Percentiles rank a stretch among this genome's conserved stretches.
phyloP scores from a whole-genome alignment of 2,113 vertebrate genomes.

The Myiozetetes cayanensis region DNA sequence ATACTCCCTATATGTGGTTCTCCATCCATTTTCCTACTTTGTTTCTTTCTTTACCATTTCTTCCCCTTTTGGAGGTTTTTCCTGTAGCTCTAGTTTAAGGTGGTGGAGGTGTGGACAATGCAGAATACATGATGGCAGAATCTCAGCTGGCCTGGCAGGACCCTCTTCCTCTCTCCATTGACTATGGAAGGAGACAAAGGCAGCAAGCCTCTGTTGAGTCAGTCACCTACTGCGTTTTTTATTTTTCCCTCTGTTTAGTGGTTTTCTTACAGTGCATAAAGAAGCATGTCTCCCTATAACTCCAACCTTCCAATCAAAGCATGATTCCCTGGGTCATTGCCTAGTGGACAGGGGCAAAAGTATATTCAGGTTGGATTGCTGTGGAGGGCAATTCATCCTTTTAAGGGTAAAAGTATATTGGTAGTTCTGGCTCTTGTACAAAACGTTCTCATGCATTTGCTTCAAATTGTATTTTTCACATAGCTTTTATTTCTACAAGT shows the following conservation, averaged over 20 bases:
- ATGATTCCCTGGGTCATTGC: not conserved
- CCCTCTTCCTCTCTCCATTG: not conserved
- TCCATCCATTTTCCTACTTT: not conserved
- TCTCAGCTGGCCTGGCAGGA: not conserved
- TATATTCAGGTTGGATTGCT: not conserved
- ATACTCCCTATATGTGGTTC: not conserved
- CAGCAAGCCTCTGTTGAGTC: not conserved
- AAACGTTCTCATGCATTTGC: not conserved
- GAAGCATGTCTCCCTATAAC: not conserved
- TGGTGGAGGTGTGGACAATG: not conserved
- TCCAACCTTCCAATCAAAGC: not conserved
- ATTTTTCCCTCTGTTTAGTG: not conserved
- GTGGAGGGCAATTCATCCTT: not conserved
- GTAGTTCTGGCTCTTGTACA: not conserved
- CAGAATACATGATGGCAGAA: not conserved
- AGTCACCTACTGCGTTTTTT: not conserved
- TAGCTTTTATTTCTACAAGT: not conserved
- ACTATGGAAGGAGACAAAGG: not conserved
- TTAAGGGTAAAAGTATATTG: not conserved
- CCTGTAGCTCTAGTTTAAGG: not conserved
- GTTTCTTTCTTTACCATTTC: not conserved
- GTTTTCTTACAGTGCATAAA: not conserved
- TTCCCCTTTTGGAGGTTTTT: not conserved
- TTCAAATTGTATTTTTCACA: not conserved
- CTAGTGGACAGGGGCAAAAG: not conserved